Conservation (phyloP, 92 coral and sea anemone genomes). For the Siderastrea siderea region DNA sequence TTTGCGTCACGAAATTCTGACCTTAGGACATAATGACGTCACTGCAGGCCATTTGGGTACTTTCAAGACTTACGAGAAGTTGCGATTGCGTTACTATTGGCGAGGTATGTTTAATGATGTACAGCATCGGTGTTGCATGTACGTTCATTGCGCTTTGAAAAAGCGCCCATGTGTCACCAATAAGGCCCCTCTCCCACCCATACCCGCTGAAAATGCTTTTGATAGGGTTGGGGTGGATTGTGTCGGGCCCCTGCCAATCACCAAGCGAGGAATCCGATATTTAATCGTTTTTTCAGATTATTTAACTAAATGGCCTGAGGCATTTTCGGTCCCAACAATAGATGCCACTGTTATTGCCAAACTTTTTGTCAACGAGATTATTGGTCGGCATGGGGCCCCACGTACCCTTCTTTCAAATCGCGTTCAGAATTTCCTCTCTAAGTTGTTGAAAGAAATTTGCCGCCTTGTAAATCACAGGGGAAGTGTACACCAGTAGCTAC, state of each 20-base stretch:
- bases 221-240: slow-evolving; percentile 44
- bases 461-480: neutral
- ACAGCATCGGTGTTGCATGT: slow-evolving; percentile 53
- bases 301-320: slow-evolving; percentile 66
- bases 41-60: slow-evolving; percentile 66
- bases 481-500: slow-evolving; percentile 47
- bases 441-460: slow-evolving; percentile 62
- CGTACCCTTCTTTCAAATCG: slow-evolving; percentile 57
- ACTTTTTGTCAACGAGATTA: slow-evolving; percentile 15
- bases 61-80: slow-evolving; percentile 67
- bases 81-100: slow-evolving; percentile 66
- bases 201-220: slow-evolving; percentile 64
- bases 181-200: slow-evolving; percentile 55
- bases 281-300: slow-evolving; percentile 57
- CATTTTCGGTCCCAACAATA: slow-evolving; percentile 36
- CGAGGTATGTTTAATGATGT: slow-evolving; percentile 66
- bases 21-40: slow-evolving; percentile 60
- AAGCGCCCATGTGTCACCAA: slow-evolving; percentile 23
- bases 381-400: slow-evolving; percentile 64
- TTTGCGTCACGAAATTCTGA: slow-evolving; percentile 49
- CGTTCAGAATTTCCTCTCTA: slow-evolving; percentile 45
- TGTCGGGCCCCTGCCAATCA: slow-evolving; percentile 56
- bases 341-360: slow-evolving; percentile 24
- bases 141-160: slow-evolving; percentile 56
- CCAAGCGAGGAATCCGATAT: slow-evolving; percentile 64